Evolutionary conservation across 2,888 invertebrate species (phyloP).

Genomic region (Pimpla rufipes): DNA sequence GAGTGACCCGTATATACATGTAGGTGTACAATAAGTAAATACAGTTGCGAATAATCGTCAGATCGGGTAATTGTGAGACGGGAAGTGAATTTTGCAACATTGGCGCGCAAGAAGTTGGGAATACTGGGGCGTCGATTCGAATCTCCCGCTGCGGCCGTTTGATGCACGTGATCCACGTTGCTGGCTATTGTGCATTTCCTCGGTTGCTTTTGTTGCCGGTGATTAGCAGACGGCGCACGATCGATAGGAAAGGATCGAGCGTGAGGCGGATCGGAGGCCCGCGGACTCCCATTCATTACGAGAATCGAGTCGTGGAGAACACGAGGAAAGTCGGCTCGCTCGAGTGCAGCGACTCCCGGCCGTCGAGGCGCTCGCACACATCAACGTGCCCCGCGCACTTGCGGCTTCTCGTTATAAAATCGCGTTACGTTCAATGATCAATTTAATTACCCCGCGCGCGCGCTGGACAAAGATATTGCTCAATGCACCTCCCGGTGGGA

Average conservation of each 20-base stretch:
- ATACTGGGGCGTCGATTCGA: conserved; percentile 22
- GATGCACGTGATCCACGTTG: conserved; percentile 9
- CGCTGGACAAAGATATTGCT: conserved; percentile 58
- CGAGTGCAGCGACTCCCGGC: conserved; percentile 10
- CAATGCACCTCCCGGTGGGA: conserved; percentile 62
- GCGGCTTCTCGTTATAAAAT: conserved; percentile 72
- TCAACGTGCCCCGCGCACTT: conserved; percentile 36
- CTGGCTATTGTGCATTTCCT: conserved; percentile 33
- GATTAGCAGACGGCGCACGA: conserved; percentile 20
- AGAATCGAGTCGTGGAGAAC: conserved; percentile 26
- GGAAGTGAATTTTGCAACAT: conserved; percentile 56
- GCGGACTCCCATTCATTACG: conserved; percentile 38
- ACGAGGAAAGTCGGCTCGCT: conserved; percentile 65
- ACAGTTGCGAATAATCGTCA: background rate
- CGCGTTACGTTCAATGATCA: conserved; percentile 73
- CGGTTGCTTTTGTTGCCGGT: background rate
- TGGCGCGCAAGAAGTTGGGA: conserved; percentile 41
- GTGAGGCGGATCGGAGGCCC: background rate
- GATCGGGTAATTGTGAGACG: conserved; percentile 47
- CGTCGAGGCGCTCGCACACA: background rate
- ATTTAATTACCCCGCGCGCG: conserved; percentile 70
- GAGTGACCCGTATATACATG: background rate
- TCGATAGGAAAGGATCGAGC: conserved; percentile 15
- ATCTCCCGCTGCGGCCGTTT: background rate
- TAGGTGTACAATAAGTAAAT: conserved; percentile 14